A percentile compares a stretch with the other conserved stretches of the same genome.
Conservation (phyloP, 2,888 invertebrate genomes). For the Cosmia trapezina region DNA sequence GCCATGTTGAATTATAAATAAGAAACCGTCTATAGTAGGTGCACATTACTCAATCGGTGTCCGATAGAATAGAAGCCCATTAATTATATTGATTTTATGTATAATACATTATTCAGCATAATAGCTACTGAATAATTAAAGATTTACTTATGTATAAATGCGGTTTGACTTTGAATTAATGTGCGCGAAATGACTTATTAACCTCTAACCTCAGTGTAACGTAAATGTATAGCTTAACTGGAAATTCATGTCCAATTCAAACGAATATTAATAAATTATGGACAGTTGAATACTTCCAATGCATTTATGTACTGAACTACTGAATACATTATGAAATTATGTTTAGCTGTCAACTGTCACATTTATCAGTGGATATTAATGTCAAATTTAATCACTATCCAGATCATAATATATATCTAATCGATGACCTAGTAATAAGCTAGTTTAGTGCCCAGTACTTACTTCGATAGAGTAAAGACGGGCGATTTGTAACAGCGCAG, state of each 20-base stretch:
- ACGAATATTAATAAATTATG: conserved; percentile 30
- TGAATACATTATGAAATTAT: conserved; percentile 35
- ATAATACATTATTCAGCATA: conserved; percentile 38
- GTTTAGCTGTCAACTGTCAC: conserved; percentile 24
- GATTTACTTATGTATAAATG: conserved; percentile 32
- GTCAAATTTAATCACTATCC: conserved; percentile 33
- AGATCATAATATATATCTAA: conserved; percentile 28
- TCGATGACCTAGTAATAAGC: conserved; percentile 14
- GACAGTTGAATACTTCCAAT: conserved; percentile 38
- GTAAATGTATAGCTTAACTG: conserved; percentile 26
- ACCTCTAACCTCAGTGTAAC: conserved; percentile 41
- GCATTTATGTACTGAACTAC: conserved; percentile 24
- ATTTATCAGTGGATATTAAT: conserved; percentile 30
- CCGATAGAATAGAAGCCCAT: conserved; percentile 65
- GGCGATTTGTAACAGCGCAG: conserved; percentile 14
- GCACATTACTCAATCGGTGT: conserved; percentile 62
- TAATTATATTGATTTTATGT: conserved; percentile 60
- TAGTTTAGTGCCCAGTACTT: background rate
- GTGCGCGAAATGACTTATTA: conserved; percentile 39
- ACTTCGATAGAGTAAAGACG: conserved; percentile 6
- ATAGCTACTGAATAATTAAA: conserved; percentile 51
- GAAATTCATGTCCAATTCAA: conserved; percentile 42
- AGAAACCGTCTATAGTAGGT: conserved; percentile 64
- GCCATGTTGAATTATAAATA: conserved; percentile 72
- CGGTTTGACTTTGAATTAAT: conserved; percentile 44